Evolutionary conservation across 2,797 vertebrate genomes (phyloP), one percentile per base, ranked within the genome.

Genomic region (Danio choprae): DNA sequence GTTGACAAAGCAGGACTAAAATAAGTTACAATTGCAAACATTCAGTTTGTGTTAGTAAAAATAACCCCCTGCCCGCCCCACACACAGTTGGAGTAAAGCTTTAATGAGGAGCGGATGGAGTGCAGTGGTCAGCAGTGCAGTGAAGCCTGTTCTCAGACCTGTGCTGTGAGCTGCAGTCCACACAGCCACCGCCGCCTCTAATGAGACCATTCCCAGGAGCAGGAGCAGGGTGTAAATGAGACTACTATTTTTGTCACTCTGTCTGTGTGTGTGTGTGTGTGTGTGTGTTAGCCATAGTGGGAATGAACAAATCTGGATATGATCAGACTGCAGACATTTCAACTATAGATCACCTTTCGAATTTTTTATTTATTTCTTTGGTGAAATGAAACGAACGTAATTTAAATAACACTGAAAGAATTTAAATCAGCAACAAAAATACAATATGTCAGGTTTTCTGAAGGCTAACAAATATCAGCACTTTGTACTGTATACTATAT

Each of bases 171-270:
- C 16, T 50, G 83, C 41, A 68, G 41, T 48, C 16, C 62, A 73
- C 51, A 70, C 51, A 9, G 55, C 62, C 56, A 77, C 50, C 43
- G 29, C 67, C 29, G 6, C 65, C 43, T 72, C 72, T 86, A 83
- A 85, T 83, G 72, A 84, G 67, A 75, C 71, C 20, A 74, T 81
- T 77, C 74, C 29, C 71, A 70, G 59, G 72, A 68, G 80, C 79
- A 63, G 58, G 41, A 51, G 77, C 68, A 76, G 43, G 67, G 78
- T 77, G 84, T 81, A 86, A 84, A 89, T 77, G 65, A 77, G 63
- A 74, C 43, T 80, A 68, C 65, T 84, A 81, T 83, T 85, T 81
- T 76, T 44, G 56, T 77, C 71, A 1, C 46, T 53, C 36, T 63
- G 46, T 71, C 29, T 77, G n/a, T n/a, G n/a, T n/a, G n/a, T n/a